Evolutionary conservation across 2,113 vertebrate genomes (phyloP).

Genomic region (Stigmatopora argus): DNA sequence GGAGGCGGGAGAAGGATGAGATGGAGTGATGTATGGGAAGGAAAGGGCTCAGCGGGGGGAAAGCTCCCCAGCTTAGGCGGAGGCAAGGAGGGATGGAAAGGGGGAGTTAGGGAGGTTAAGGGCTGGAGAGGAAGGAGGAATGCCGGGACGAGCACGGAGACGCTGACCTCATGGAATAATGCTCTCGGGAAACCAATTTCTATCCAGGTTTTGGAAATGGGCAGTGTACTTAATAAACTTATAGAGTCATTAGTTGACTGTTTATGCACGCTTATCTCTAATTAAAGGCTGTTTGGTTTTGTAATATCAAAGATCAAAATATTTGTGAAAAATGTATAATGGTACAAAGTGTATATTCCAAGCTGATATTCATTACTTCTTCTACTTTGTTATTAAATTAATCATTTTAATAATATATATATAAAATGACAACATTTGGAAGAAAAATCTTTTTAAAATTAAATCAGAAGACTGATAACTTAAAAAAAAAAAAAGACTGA

Average conservation of each 20-base stretch:
- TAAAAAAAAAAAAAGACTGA: too few relatives aligned
- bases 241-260: neutral
- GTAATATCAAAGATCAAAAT: neutral
- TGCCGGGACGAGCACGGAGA: conserved; percentile 31
- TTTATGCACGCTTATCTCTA: neutral
- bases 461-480: too few relatives aligned
- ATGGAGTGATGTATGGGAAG: conserved; percentile 67
- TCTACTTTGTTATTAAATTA: too few relatives aligned
- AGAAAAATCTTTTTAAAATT: neutral
- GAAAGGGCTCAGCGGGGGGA: conserved; percentile 54
- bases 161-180: neutral
- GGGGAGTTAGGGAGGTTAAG: conserved; percentile 25
- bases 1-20: conserved; percentile 53
- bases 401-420: too few relatives aligned
- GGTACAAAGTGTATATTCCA: too few relatives aligned
- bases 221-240: neutral
- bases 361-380: too few relatives aligned
- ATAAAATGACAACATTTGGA: neutral
- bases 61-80: conserved; percentile 55
- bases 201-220: neutral
- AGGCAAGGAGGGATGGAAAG: conserved; percentile 41
- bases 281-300: neutral
- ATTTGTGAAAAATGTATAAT: neutral
- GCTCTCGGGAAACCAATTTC: neutral
- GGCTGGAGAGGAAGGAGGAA: conserved; percentile 38